Percentiles rank a stretch among this genome's conserved stretches.
Evolutionary conservation across 2,797 vertebrate species (phyloP).

Genomic region (Malacoctenus gilli): DNA sequence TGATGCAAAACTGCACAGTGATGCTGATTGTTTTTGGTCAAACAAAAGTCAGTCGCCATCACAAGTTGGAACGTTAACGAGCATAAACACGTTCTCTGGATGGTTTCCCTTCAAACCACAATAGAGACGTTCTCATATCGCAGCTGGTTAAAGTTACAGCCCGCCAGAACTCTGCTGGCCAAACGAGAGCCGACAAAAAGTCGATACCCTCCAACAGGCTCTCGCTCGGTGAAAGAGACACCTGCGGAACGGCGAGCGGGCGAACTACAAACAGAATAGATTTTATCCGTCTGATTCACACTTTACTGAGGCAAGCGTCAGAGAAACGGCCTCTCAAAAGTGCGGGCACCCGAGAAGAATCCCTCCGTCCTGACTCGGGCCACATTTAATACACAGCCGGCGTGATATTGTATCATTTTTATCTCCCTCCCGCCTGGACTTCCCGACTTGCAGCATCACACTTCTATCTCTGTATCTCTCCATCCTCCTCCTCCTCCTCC

Average conservation of each 20-base stretch:
- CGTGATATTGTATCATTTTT: not conserved
- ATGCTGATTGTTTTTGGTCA: too few relatives aligned
- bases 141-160: conserved; percentile 34
- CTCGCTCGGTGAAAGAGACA: conserved; percentile 36
- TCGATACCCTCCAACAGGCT: conserved; percentile 41
- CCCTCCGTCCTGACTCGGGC: conserved; percentile 1
- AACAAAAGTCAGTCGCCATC: too few relatives aligned
- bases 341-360: not conserved
- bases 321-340: not conserved
- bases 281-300: conserved; percentile 7
- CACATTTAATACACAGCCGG: conserved; percentile 1
- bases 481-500: conserved; percentile 19
- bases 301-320: not conserved
- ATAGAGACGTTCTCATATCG: conserved; percentile 32
- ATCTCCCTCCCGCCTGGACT: not conserved
- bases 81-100: too few relatives aligned
- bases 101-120: too few relatives aligned
- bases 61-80: too few relatives aligned
- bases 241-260: conserved; percentile 32
- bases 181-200: conserved; percentile 55
- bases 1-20: too few relatives aligned
- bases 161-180: conserved; percentile 15
- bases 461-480: conserved; percentile 14
- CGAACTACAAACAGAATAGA: conserved; percentile 18
- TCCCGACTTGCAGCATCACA: conserved; percentile 5